Percentiles rank a stretch among this genome's conserved stretches.
These are phyloP conservation scores for Tetrao urogallus DNA, from an alignment of 2,113 vertebrate genomes.

Conservation along the genomic window DNA sequence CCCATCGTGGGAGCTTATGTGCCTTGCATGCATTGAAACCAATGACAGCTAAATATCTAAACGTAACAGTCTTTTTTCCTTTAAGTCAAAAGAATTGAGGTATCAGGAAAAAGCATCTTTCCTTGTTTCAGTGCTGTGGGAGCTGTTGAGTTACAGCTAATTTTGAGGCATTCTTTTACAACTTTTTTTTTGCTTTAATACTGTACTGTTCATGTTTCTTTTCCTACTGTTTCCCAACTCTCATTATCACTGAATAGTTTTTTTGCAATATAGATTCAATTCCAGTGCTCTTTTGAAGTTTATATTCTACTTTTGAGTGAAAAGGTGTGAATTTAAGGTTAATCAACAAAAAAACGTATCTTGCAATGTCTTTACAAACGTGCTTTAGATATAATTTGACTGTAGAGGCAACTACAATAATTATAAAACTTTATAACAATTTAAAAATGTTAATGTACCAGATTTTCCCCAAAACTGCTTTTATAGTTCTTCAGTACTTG, in stretches of 20 bases:
- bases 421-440: not conserved
- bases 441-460: not conserved
- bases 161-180: not conserved
- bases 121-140: not conserved
- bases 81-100: not conserved
- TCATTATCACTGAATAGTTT: not conserved
- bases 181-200: not conserved
- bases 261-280: not conserved
- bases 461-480: not conserved
- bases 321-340: not conserved
- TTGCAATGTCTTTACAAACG: not conserved
- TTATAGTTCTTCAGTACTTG: not conserved
- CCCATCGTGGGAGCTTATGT: not conserved
- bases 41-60: not conserved
- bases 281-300: not conserved
- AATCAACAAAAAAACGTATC: not conserved
- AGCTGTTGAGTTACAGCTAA: not conserved
- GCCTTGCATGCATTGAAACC: not conserved
- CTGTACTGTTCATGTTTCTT: not conserved
- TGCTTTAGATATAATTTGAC: not conserved
- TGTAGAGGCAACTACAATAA: not conserved
- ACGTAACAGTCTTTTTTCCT: not conserved
- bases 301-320: not conserved
- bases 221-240: not conserved
- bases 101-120: not conserved